Percentiles rank a stretch among this genome's conserved stretches.
These are phyloP conservation scores for Bradypodion ventrale DNA, from an alignment of 2,797 vertebrate species.

Conservation along the genomic window DNA sequence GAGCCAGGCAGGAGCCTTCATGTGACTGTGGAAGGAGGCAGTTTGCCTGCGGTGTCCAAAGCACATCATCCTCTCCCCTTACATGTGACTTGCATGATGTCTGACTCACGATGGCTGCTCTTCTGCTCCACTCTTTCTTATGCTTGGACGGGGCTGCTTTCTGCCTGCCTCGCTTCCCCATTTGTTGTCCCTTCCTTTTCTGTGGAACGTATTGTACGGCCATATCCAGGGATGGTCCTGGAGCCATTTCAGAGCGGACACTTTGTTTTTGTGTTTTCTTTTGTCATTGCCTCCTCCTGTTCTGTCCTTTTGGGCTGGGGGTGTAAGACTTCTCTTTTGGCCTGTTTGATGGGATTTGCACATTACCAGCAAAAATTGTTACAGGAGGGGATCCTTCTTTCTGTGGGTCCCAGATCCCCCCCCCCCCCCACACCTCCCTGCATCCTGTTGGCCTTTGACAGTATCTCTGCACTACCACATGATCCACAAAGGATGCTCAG, in stretches of 20 bases:
- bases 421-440: neutral
- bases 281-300: no score
- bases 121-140: slow-evolving; percentile 28
- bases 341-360: neutral
- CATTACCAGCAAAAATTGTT: neutral
- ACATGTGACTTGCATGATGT: slow-evolving; percentile 59
- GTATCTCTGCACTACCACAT: neutral
- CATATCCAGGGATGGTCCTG: neutral
- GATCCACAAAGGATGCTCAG: no score
- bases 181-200: neutral
- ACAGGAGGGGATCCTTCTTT: neutral
- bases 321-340: no score
- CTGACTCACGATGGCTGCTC: slow-evolving; percentile 59
- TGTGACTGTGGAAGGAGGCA: neutral
- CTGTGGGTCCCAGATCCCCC: neutral
- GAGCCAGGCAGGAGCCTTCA: neutral
- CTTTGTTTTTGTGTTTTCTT: neutral
- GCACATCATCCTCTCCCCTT: neutral
- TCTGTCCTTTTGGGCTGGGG: neutral
- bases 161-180: slow-evolving; percentile 24
- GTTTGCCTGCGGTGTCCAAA: slow-evolving; percentile 57
- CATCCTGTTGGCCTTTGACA: no score
- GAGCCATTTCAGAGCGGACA: neutral
- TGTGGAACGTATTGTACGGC: neutral
- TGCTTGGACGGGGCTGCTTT: slow-evolving; percentile 37